Conservation (phyloP, 2,888 invertebrate species). For the Litoditis marina region DNA sequence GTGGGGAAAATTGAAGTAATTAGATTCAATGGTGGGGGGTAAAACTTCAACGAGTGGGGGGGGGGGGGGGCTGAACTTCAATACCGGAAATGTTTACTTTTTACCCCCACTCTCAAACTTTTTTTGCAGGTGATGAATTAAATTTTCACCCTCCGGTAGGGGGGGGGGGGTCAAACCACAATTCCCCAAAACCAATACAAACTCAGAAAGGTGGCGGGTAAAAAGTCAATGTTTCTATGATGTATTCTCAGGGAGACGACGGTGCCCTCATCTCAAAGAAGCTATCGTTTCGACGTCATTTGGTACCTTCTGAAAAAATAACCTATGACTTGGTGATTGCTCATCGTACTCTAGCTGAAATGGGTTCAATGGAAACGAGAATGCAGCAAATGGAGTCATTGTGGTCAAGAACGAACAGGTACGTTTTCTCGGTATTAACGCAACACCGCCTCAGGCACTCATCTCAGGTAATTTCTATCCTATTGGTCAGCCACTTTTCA, state of each 20-base stretch:
- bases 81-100: neutral
- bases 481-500: too few relatives aligned
- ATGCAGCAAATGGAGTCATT: constrained; percentile 44
- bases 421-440: neutral
- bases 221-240: neutral
- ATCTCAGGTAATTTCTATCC: too few relatives aligned
- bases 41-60: too few relatives aligned
- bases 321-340: constrained; percentile 57
- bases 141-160: too few relatives aligned
- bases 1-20: too few relatives aligned
- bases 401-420: constrained; percentile 55
- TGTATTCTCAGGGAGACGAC: constrained; percentile 13
- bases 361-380: constrained; percentile 43
- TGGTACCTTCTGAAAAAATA: constrained; percentile 48
- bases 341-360: constrained; percentile 53
- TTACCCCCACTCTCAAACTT: too few relatives aligned
- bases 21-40: too few relatives aligned
- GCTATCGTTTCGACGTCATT: constrained; percentile 48
- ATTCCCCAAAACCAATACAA: too few relatives aligned
- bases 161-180: too few relatives aligned
- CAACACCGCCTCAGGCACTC: too few relatives aligned
- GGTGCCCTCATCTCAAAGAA: constrained; percentile 42
- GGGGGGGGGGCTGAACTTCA: constrained; percentile 6
- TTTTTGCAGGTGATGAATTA: too few relatives aligned
- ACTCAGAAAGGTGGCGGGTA: too few relatives aligned